Percentiles rank a stretch among this genome's conserved stretches.
Conservation (phyloP, 2,888 invertebrate genomes). For the Perdita meconis region DNA sequence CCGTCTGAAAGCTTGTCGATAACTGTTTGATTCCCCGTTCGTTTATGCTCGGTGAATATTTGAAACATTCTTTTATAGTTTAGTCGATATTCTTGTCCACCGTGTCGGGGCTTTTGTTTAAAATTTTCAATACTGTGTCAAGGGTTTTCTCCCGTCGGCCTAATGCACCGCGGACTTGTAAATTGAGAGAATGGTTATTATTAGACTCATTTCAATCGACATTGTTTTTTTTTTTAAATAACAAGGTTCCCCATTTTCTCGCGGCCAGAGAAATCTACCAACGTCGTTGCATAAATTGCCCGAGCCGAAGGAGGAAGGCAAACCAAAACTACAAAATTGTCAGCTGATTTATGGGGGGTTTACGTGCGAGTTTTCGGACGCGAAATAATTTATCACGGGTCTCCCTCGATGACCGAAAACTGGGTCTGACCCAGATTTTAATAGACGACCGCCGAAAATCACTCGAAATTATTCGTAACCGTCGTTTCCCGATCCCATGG, state of each 20-base stretch:
- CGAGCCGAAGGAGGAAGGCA: background rate
- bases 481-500: slow-evolving; percentile 4
- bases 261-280: background rate
- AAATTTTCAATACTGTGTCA: background rate
- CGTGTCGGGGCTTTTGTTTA: background rate
- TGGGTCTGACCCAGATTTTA: slow-evolving; percentile 13
- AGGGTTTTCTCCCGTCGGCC: too few relatives aligned
- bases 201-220: too few relatives aligned
- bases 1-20: background rate
- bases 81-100: too few relatives aligned
- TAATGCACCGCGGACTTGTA: too few relatives aligned
- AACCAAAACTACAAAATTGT: background rate
- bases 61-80: slow-evolving; percentile 1
- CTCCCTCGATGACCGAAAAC: slow-evolving; percentile 1
- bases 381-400: slow-evolving; percentile 20
- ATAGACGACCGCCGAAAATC: background rate
- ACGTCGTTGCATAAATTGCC: background rate
- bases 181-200: too few relatives aligned
- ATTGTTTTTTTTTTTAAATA: too few relatives aligned
- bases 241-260: too few relatives aligned
- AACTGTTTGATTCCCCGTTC: background rate
- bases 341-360: slow-evolving; percentile 25
- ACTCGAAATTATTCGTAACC: background rate
- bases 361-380: slow-evolving; percentile 18
- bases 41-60: slow-evolving; percentile 1